A percentile compares a stretch with the other conserved stretches of the same genome.
phyloP scores from a whole-genome alignment of 1,140 invertebrate species.

The Brachionus rubens region DNA sequence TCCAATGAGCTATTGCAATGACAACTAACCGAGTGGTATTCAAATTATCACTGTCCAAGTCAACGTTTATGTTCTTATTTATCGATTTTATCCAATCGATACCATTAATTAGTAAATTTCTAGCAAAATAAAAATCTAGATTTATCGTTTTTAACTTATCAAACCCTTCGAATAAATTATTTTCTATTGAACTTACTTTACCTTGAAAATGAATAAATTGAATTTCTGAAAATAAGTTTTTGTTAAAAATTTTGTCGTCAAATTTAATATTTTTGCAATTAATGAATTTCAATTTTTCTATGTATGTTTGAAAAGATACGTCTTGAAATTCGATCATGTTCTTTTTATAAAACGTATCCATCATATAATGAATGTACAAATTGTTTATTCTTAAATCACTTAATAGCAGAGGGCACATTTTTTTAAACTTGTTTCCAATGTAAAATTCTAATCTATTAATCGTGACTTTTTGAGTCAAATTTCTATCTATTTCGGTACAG shows the following conservation, averaged over 20 bases:
- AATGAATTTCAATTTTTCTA: not conserved
- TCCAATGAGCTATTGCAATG: not conserved
- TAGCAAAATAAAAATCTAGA: slow-evolving; percentile 10
- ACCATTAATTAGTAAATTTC: not conserved
- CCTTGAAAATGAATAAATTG: not conserved
- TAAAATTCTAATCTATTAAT: too few species aligned
- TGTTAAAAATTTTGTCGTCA: not conserved
- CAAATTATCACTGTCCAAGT: not conserved
- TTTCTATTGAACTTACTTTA: not conserved
- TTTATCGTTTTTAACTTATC: not conserved
- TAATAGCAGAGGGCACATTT: too few species aligned
- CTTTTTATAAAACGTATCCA: slow-evolving; percentile 22
- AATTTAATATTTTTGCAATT: not conserved
- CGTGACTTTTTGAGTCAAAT: too few species aligned
- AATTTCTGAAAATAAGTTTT: not conserved
- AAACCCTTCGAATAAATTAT: not conserved
- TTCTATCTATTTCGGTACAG: too few species aligned
- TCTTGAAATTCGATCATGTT: not conserved
- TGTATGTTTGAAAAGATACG: not conserved
- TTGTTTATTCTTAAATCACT: too few species aligned
- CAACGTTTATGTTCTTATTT: not conserved
- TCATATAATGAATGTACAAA: not conserved
- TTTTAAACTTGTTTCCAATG: too few species aligned
- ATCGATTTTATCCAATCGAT: slow-evolving; percentile 1
- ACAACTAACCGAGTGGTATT: not conserved